These are phyloP conservation scores for Propsilocerus akamusi DNA, from an alignment of 1,140 invertebrate genomes.

Conservation along the genomic window DNA sequence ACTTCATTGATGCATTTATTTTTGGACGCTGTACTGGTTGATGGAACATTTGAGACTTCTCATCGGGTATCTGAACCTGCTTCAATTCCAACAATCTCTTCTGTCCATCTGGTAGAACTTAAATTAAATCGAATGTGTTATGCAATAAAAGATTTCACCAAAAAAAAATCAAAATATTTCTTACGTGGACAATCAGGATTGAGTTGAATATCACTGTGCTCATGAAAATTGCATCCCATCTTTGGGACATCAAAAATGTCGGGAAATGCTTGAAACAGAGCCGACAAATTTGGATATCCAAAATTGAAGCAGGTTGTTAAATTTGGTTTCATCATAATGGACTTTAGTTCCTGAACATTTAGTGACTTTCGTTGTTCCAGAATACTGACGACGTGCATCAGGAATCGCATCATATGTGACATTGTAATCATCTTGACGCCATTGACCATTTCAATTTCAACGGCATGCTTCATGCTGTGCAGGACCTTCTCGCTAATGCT, in stretches of 20 bases:
- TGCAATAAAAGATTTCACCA: neutral
- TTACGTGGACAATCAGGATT: neutral
- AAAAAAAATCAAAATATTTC: neutral
- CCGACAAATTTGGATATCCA: conserved; percentile 24
- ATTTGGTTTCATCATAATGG: neutral
- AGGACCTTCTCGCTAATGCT: conserved; percentile 12
- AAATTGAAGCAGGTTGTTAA: conserved; percentile 3
- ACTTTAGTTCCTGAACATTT: conserved; percentile 16
- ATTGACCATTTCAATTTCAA: conserved; percentile 13
- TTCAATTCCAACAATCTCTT: neutral
- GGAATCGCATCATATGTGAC: conserved; percentile 16
- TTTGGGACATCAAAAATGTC: conserved; percentile 24
- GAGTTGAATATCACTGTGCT: conserved; percentile 15
- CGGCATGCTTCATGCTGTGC: conserved; percentile 17
- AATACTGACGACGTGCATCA: conserved; percentile 15
- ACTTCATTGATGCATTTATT: too few species aligned
- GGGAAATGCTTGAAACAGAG: conserved; percentile 31
- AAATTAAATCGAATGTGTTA: too few species aligned
- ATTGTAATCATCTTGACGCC: conserved; percentile 12
- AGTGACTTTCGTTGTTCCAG: conserved; percentile 14
- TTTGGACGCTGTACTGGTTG: neutral
- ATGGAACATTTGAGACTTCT: neutral
- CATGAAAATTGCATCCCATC: conserved; percentile 11
- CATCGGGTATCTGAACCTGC: neutral
- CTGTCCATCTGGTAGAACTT: neutral